These are phyloP conservation scores for Apeira syringaria DNA, from an alignment of 2,888 invertebrate species.

Conservation along the genomic window DNA sequence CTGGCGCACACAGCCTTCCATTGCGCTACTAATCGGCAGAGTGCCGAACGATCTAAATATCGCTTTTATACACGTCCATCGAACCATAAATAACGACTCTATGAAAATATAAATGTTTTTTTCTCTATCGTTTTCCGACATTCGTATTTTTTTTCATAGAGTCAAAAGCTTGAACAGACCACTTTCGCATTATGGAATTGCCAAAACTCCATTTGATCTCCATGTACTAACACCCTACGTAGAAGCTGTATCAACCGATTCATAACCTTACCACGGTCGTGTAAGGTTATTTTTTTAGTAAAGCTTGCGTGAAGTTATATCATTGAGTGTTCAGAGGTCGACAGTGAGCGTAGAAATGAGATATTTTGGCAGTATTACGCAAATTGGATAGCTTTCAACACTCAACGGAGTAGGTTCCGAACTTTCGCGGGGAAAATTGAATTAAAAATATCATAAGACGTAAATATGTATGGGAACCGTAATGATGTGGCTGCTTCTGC, in stretches of 20 bases:
- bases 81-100: constrained; percentile 81
- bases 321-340: constrained; percentile 42
- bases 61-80: constrained; percentile 78
- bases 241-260: constrained; percentile 24
- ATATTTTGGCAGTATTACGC: constrained; percentile 84
- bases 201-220: constrained; percentile 76
- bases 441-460: constrained; percentile 83
- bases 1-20: constrained; percentile 49
- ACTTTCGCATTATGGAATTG: constrained; percentile 84
- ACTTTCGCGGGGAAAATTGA: constrained; percentile 82
- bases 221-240: constrained; percentile 47
- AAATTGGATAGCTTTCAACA: constrained; percentile 85
- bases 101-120: constrained; percentile 82
- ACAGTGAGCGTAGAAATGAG: constrained; percentile 82
- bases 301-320: constrained; percentile 34
- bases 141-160: constrained; percentile 80
- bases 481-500: constrained; percentile 71
- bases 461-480: constrained; percentile 76
- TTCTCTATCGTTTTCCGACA: constrained; percentile 81
- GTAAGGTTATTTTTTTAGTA: constrained; percentile 36
- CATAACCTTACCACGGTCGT: constrained; percentile 30
- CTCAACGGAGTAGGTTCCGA: constrained; percentile 82
- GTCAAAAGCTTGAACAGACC: constrained; percentile 84
- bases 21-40: constrained; percentile 78
- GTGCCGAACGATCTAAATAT: constrained; percentile 79